phyloP scores from a whole-genome alignment of 1,140 invertebrate species.

The Trichoplusia ni region DNA sequence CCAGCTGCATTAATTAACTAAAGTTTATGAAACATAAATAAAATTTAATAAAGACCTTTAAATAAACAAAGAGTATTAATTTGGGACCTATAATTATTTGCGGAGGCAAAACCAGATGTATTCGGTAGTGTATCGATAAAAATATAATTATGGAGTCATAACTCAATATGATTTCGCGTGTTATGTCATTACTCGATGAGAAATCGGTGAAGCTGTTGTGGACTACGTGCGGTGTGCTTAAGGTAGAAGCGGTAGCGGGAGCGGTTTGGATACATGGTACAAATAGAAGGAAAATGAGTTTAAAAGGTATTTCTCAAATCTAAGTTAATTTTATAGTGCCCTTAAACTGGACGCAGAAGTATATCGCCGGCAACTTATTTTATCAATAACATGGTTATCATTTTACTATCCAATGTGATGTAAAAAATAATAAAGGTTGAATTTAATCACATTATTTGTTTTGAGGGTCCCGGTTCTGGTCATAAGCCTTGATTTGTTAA shows the following conservation, averaged over 20 bases:
- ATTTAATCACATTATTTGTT: too few relatives aligned
- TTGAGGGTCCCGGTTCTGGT: too few relatives aligned
- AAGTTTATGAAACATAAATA: slow-evolving; percentile 6
- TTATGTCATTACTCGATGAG: slow-evolving; percentile 27
- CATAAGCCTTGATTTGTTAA: too few relatives aligned
- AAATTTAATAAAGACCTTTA: slow-evolving; percentile 30
- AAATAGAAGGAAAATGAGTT: too few relatives aligned
- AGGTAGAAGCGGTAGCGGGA: neutral
- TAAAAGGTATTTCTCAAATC: too few relatives aligned
- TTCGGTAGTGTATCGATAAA: slow-evolving; percentile 24
- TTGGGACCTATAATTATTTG: slow-evolving; percentile 14
- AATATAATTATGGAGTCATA: slow-evolving; percentile 24
- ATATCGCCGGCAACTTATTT: too few relatives aligned
- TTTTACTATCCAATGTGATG: too few relatives aligned
- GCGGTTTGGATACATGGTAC: too few relatives aligned
- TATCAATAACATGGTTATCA: too few relatives aligned
- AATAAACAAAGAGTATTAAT: slow-evolving; percentile 22
- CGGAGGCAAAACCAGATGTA: slow-evolving; percentile 5
- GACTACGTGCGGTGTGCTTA: neutral
- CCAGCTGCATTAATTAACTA: neutral
- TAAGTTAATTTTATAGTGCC: too few relatives aligned
- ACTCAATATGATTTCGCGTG: slow-evolving; percentile 4
- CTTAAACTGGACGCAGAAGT: too few relatives aligned
- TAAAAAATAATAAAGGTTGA: too few relatives aligned
- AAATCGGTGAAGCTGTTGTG: neutral